Conservation (phyloP, 1,140 invertebrate genomes). For the Sitobion miscanthi region DNA sequence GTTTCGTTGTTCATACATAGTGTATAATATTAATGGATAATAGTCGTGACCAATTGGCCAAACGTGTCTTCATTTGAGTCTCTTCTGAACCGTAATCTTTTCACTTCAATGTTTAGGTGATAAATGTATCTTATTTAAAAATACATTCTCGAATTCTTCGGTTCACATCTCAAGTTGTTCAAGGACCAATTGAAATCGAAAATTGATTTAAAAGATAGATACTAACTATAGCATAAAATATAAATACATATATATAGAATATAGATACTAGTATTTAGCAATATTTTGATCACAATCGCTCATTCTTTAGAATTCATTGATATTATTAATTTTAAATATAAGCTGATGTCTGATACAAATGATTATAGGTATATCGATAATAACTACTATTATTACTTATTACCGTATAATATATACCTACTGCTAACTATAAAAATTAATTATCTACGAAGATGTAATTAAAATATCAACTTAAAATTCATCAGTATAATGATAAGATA, state of each 20-base stretch:
- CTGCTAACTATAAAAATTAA: background rate
- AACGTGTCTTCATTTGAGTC: slow-evolving; percentile 8
- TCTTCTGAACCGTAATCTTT: slow-evolving; percentile 8
- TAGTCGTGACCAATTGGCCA: slow-evolving; percentile 37
- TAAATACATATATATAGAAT: background rate
- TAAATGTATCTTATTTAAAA: slow-evolving; percentile 35
- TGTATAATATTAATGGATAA: slow-evolving; percentile 31
- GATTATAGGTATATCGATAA: background rate
- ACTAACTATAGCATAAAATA: background rate
- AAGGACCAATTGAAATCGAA: slow-evolving; percentile 1
- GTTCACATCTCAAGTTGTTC: background rate
- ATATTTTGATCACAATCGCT: background rate
- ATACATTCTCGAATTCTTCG: slow-evolving; percentile 1
- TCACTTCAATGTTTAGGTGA: background rate
- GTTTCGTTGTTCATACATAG: background rate
- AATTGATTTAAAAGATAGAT: slow-evolving; percentile 18
- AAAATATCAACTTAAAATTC: background rate
- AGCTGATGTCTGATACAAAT: background rate
- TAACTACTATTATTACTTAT: background rate
- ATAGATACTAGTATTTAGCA: background rate
- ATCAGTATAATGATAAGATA: background rate
- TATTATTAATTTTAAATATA: background rate
- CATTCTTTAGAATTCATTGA: background rate
- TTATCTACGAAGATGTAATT: background rate
- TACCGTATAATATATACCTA: background rate